A percentile compares a stretch with the other conserved stretches of the same genome.
phyloP scores from a whole-genome alignment of 2,888 invertebrate species.

The Xestia sexstrigata region DNA sequence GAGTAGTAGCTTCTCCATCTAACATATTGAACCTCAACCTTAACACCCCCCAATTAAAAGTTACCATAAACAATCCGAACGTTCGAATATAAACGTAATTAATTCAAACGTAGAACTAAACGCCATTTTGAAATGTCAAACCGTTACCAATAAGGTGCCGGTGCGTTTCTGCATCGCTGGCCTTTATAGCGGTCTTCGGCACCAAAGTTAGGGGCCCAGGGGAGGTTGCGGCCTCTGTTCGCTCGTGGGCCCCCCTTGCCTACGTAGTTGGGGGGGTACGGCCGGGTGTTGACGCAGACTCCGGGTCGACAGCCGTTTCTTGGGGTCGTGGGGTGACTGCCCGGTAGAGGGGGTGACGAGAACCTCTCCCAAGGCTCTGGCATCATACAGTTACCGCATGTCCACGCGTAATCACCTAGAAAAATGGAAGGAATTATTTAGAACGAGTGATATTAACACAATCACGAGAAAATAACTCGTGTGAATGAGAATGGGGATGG shows the following conservation, averaged over 20 bases:
- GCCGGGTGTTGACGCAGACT: conserved; percentile 78
- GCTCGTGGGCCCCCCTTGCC: conserved; percentile 77
- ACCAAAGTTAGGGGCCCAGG: conserved; percentile 83
- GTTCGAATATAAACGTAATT: conserved; percentile 42
- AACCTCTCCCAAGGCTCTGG: conserved; percentile 84
- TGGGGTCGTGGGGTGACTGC: conserved; percentile 81
- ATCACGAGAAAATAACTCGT: neutral
- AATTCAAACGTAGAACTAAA: conserved; percentile 59
- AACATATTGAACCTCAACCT: neutral
- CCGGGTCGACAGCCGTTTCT: conserved; percentile 85
- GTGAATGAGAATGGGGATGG: neutral
- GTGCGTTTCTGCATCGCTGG: conserved; percentile 82
- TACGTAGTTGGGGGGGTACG: conserved; percentile 76
- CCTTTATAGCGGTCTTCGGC: conserved; percentile 85
- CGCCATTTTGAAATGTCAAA: conserved; percentile 49
- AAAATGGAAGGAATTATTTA: conserved; percentile 54
- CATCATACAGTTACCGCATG: conserved; percentile 80
- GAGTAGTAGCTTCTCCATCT: neutral
- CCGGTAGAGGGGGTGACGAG: conserved; percentile 76
- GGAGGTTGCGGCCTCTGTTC: conserved; percentile 81
- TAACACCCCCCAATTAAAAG: conserved; percentile 11
- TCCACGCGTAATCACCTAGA: conserved; percentile 83
- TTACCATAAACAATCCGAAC: conserved; percentile 51
- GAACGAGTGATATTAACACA: neutral
- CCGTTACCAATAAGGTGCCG: conserved; percentile 85